Percentiles rank a stretch among this genome's conserved stretches.
phyloP scores from a whole-genome alignment of 2,113 vertebrate species.

The Sterrhoptilus dennistouni region DNA sequence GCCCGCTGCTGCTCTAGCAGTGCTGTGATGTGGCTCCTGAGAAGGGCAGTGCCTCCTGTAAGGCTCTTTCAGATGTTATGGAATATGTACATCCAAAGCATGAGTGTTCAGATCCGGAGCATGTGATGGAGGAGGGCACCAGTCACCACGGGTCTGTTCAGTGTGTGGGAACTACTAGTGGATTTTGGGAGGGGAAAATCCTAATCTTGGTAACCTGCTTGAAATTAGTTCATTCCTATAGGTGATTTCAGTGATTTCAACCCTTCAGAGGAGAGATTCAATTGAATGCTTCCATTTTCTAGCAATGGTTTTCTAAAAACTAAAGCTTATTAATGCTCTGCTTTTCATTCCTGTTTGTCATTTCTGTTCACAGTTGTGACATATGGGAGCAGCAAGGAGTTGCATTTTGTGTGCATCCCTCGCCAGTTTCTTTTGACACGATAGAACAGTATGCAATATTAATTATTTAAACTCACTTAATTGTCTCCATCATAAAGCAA shows the following conservation, averaged over 20 bases:
- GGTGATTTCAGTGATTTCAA: background rate
- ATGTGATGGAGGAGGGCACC: accelerated
- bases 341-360: background rate
- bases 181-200: background rate
- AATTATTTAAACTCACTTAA: background rate
- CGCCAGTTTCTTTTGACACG: background rate
- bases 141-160: background rate
- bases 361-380: background rate
- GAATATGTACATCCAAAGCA: accelerated
- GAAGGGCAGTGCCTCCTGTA: background rate
- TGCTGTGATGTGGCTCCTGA: background rate
- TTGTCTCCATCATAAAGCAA: background rate
- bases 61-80: background rate
- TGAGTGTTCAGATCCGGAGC: accelerated
- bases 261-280: background rate
- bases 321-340: background rate
- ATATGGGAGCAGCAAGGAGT: background rate
- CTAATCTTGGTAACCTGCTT: background rate
- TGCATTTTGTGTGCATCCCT: background rate
- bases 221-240: background rate
- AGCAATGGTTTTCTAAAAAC: background rate
- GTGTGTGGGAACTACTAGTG: background rate
- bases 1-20: background rate
- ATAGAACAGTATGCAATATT: background rate
- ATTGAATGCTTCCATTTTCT: background rate